Evolutionary conservation across 2,888 invertebrate genomes (phyloP), one percentile per base, ranked within the genome.

Genomic region (Cabera pusaria): DNA sequence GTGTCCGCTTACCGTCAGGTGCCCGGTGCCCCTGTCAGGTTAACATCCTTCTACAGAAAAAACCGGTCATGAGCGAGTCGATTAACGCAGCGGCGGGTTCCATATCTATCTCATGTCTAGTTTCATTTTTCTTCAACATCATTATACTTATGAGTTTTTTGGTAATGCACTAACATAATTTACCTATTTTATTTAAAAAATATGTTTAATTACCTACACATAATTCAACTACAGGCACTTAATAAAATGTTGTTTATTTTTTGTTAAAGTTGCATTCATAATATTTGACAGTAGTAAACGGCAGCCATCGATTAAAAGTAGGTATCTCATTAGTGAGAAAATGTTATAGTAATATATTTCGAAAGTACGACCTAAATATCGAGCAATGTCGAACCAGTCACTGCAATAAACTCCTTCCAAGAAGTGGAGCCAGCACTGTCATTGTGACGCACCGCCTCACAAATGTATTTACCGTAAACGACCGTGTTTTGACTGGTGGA

Each of bases 391-490:
- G 20, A 36, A 37, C 25, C 45, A 23, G 37, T 47, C 18, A 21
- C 39, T 25, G 41, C 48, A 44, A 24, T 34, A 48, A 49, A 32
- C 49, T 27, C 31, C 34, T 53, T 53, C 53, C 40, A 18, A 50
- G 53, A 53, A 53, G 33, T 27, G 43, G 22, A 23, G 25, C 33
- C 37, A 37, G 41, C 44, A 26, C 41, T 34, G 16, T 18, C 31
- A 19, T 45, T 42, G 42, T 41, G 50, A 46, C 44, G 46, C 50
- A 44, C 42, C 26, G 41, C 26, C 38, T 35, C 9, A 35, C 37
- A 31, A 31, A 32, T 48, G 44, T 44, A 44, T 50, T 43, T 49
- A 50, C 50, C 53, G 50, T 49, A 46, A 43, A 48, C 33, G 28
- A 46, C 41, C 37, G 29, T 35, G 35, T 31, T 48, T 36, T 35